Conservation (phyloP, 2,888 invertebrate genomes). For the Euphydryas editha region DNA sequence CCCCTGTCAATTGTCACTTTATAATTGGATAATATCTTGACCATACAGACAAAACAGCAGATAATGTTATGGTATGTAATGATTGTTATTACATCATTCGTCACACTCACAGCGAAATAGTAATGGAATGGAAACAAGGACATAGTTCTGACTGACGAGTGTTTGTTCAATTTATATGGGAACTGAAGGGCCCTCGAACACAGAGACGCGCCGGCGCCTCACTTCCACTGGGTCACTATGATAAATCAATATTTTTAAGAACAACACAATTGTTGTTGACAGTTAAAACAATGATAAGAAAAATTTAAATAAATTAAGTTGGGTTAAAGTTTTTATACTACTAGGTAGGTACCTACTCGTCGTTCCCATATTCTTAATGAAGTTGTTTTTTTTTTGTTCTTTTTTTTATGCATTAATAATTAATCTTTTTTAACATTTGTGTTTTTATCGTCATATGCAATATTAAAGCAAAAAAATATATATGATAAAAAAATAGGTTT, state of each 20-base stretch:
- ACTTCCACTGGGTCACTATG: conserved; percentile 38
- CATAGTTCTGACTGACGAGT: conserved; percentile 51
- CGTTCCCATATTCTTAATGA: too few species aligned
- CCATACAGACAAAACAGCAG: background rate
- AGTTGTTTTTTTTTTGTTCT: too few species aligned
- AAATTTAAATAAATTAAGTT: background rate
- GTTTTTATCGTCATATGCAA: too few species aligned
- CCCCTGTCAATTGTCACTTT: background rate
- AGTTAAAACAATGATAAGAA: background rate
- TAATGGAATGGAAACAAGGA: conserved; percentile 43
- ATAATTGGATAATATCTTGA: background rate
- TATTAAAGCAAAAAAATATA: too few species aligned
- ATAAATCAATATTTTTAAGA: conserved; percentile 40
- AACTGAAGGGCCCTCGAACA: conserved; percentile 52
- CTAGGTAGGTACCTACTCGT: too few species aligned
- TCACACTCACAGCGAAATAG: conserved; percentile 24
- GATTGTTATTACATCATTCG: conserved; percentile 6
- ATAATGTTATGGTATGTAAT: background rate
- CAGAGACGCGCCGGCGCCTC: conserved; percentile 67
- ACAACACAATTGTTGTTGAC: conserved; percentile 15
- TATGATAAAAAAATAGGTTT: too few species aligned
- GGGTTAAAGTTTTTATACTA: background rate
- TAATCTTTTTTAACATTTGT: too few species aligned
- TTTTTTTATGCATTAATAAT: too few species aligned
- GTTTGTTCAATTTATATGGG: conserved; percentile 65